Evolutionary conservation across 2,113 vertebrate genomes (phyloP).

Genomic region (Casuarius casuarius): DNA sequence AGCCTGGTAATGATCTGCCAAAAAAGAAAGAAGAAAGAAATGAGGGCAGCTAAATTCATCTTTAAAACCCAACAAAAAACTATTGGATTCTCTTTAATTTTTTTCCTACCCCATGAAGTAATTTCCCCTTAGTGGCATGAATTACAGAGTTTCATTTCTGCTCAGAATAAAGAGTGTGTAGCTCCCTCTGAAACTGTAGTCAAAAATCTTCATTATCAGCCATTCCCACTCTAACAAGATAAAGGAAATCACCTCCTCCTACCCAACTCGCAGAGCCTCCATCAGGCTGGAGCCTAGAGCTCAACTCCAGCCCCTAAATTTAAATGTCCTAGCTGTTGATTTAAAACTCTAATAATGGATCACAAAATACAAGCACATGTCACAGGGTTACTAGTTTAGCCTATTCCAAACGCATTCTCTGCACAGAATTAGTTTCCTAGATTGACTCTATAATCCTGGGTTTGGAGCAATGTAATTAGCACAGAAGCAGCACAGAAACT

Average conservation of each 20-base stretch:
- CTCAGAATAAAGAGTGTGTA: not conserved
- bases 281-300: not conserved
- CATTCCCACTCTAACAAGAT: not conserved
- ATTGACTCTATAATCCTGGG: not conserved
- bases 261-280: not conserved
- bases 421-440: not conserved
- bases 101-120: not conserved
- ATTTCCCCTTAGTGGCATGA: not conserved
- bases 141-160: conserved; percentile 19
- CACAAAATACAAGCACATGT: not conserved
- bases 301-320: not conserved
- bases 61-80: conserved; percentile 24
- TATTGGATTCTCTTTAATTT: not conserved
- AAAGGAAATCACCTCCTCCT: not conserved
- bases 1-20: conserved; percentile 81
- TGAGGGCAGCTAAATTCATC: not conserved
- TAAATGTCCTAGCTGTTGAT: not conserved
- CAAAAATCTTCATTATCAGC: not conserved
- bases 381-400: not conserved
- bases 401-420: not conserved
- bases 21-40: not conserved
- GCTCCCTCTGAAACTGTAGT: not conserved
- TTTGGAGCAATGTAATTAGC: not conserved
- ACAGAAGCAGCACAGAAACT: not conserved
- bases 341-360: not conserved